Conservation (phyloP, 1,140 invertebrate species). For the Solenopsis invicta region DNA sequence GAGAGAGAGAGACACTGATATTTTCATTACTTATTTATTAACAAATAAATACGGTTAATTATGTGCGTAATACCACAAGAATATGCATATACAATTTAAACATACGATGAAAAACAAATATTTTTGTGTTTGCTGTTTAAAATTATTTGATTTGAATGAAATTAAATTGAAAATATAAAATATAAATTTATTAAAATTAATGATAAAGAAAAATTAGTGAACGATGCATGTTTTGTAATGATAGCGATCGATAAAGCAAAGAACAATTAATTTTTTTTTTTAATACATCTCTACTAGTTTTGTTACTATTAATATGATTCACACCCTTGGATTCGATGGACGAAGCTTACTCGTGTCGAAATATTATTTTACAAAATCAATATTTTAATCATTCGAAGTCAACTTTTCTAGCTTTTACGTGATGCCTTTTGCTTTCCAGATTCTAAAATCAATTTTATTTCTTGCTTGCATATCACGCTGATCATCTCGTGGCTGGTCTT, state of each 20-base stretch:
- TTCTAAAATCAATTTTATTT: slow-evolving; percentile 73
- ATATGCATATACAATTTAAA: slow-evolving; percentile 24
- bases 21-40: slow-evolving; percentile 5
- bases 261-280: not conserved
- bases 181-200: not conserved
- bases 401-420: slow-evolving; percentile 56
- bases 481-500: slow-evolving; percentile 55
- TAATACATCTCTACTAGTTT: not conserved
- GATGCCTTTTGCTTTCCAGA: not conserved
- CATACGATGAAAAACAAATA: slow-evolving; percentile 8
- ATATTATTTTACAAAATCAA: slow-evolving; percentile 33
- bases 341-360: not conserved
- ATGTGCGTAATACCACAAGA: slow-evolving; percentile 11
- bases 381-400: not conserved
- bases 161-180: slow-evolving; percentile 8
- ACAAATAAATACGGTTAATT: not conserved
- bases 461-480: slow-evolving; percentile 72
- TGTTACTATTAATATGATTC: not conserved
- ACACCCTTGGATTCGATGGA: not conserved
- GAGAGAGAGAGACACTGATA: not conserved
- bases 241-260: not conserved
- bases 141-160: not conserved
- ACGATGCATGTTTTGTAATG: not conserved
- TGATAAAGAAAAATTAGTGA: not conserved
- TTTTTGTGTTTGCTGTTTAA: not conserved